Evolutionary conservation across 2,113 vertebrate genomes (phyloP), one percentile per base, ranked within the genome.

Genomic region (Menura novaehollandiae): DNA sequence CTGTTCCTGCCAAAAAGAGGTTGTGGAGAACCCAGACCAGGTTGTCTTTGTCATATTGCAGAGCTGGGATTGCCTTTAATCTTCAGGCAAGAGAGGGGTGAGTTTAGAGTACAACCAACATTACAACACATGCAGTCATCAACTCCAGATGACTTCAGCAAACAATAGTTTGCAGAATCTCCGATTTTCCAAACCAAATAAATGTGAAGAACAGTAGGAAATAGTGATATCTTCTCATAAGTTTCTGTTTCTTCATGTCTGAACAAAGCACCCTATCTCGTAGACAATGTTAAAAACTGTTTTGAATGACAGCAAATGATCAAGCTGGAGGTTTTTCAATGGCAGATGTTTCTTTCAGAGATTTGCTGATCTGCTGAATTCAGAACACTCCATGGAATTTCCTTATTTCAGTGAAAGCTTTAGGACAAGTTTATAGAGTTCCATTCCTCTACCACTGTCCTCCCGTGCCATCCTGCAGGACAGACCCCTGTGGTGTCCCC

Each of bases 1-100:
- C 96, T 5, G 73, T 97, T 86, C 97, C 97, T 71, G 97, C 97
- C 59, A 98, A 60, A 93, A 98, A 97, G 39, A 98, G 89, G 64
- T 95, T 35, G 0, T 14, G 4, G 37, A 97, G 83, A 47, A 90
- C 64, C 47, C 96, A 92, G 52, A 89, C 35, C 96, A 97, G 59
- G 60, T 95, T 98, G 47, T 97, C 95, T 64, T 97, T 66, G 5
- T 74, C 88, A 79, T 97, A 97, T 4, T 87, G 90, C 95, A 19
- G 96, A 96, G 30, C 80, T 68, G 28, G 87, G 28, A 2, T 93
- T 74, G 11, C 88, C 85, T 86, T 58, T 62, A 95, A 94, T 93
- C 96, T 98, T 96, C 56, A 60, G 37, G 43, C 4, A 5, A 33
- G 35, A 74, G 78, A 56, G 12, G 53, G 26, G 7, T 32, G 24